Evolutionary conservation across 2,113 vertebrate genomes (phyloP).

Genomic region (Ovis canadensis): DNA sequence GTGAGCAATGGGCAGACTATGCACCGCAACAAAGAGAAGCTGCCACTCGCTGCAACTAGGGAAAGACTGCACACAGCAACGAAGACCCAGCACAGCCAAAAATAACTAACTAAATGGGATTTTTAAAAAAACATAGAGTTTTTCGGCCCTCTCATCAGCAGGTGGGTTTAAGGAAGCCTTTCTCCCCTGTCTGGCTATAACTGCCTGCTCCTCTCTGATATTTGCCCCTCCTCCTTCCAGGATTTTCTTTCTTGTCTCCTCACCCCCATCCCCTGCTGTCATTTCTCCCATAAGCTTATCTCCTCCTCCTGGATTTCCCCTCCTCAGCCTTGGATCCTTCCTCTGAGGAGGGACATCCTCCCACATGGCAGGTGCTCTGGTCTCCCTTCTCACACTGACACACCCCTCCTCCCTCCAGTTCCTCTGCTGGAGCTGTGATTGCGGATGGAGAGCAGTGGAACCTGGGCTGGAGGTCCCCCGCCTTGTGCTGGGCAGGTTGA

Average conservation of each 20-base stretch:
- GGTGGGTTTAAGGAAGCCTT: neutral
- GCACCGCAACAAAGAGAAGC: accelerated
- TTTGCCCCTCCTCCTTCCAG: neutral
- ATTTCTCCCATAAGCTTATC: neutral
- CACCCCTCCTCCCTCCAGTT: too few species aligned
- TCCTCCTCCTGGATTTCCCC: neutral
- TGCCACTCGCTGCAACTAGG: neutral
- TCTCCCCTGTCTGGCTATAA: neutral
- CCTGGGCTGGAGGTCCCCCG: neutral
- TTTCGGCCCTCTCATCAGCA: neutral
- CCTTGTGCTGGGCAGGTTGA: neutral
- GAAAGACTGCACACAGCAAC: neutral
- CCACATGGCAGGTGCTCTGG: neutral
- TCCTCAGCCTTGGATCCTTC: neutral
- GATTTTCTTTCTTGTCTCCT: neutral
- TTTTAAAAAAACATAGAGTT: neutral
- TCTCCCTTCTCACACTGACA: neutral
- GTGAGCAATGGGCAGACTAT: accelerated
- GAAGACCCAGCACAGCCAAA: neutral
- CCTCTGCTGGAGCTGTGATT: neutral
- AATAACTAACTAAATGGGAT: neutral
- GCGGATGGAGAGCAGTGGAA: too few species aligned
- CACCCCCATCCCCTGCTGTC: neutral
- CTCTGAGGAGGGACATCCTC: too few species aligned
- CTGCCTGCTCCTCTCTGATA: neutral